Evolutionary conservation across 2,797 vertebrate species (phyloP).

Genomic region (Paguma larvata): DNA sequence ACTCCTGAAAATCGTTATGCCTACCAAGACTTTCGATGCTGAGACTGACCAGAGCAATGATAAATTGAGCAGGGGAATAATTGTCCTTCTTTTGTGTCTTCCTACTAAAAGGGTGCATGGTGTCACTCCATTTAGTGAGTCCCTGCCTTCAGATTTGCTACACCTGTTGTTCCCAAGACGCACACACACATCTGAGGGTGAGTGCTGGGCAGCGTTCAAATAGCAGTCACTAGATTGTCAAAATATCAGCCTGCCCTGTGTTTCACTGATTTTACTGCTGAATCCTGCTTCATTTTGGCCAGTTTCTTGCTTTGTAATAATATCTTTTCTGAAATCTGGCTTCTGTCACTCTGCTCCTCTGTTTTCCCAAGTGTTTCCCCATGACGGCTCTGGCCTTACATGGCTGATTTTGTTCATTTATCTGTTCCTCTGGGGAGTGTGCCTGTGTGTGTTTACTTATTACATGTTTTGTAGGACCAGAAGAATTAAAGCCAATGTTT

Average conservation of each 20-base stretch:
- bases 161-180: background rate
- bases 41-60: background rate
- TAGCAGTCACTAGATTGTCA: background rate
- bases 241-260: background rate
- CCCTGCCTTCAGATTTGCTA: background rate
- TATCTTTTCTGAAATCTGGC: background rate
- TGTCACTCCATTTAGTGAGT: background rate
- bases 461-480: background rate
- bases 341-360: background rate
- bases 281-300: background rate
- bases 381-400: background rate
- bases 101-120: fast-evolving
- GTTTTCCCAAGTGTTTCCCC: background rate
- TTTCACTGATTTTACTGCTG: background rate
- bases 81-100: background rate
- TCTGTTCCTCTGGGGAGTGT: background rate
- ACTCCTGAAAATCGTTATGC: background rate
- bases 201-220: background rate
- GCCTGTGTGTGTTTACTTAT: background rate
- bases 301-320: background rate
- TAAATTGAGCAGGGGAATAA: background rate
- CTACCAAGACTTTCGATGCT: background rate
- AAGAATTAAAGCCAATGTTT: background rate
- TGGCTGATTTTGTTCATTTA: background rate
- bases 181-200: background rate